These are phyloP conservation scores for Chionis minor DNA, from an alignment of 2,113 vertebrate species.

Conservation along the genomic window DNA sequence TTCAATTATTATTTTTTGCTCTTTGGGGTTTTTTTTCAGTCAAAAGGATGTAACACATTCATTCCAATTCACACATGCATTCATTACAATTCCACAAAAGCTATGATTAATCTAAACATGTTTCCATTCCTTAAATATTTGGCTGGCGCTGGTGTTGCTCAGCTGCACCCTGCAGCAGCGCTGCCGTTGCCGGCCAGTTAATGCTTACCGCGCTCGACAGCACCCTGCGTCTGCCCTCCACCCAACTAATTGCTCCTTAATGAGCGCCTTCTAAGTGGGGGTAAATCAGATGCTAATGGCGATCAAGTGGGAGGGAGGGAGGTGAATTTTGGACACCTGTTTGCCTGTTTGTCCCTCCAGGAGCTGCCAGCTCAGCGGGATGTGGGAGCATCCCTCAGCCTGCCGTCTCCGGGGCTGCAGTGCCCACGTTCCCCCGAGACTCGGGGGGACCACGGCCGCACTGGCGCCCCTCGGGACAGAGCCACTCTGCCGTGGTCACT, in stretches of 20 bases:
- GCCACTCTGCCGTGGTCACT: not conserved
- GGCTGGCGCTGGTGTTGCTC: not conserved
- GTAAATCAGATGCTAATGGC: no score
- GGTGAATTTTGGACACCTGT: not conserved
- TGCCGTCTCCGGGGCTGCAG: fast-evolving
- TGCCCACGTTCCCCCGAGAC: no score
- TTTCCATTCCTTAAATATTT: not conserved
- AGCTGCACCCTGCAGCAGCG: not conserved
- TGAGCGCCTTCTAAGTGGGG: not conserved
- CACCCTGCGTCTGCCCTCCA: not conserved
- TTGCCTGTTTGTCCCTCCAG: not conserved
- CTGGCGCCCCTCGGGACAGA: fast-evolving
- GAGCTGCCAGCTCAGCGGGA: not conserved
- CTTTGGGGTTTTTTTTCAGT: not conserved
- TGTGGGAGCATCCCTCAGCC: not conserved
- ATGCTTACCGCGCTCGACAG: not conserved
- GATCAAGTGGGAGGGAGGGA: no score
- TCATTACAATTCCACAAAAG: not conserved
- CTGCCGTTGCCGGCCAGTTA: no score
- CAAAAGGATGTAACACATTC: not conserved
- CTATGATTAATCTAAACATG: not conserved
- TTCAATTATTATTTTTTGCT: not conserved
- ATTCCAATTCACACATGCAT: not conserved
- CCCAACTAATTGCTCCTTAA: not conserved
- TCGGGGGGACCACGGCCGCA: not conserved